Evolutionary conservation across 2,113 vertebrate species (phyloP).

Genomic region (Seriola dumerili): DNA sequence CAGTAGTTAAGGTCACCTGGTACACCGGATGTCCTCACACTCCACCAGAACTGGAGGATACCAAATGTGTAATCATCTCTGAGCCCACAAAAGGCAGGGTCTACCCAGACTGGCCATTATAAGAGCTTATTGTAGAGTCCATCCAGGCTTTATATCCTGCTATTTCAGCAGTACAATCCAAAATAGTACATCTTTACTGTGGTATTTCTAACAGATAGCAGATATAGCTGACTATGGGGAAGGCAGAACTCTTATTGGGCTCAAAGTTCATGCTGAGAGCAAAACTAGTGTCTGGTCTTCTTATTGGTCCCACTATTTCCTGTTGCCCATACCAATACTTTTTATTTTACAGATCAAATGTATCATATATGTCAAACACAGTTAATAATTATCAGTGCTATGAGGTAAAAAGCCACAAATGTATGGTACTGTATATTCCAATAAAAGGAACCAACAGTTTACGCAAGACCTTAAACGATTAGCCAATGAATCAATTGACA

Average conservation of each 20-base stretch:
- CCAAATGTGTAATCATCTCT: slow-evolving; percentile 82
- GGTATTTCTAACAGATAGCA: slow-evolving; percentile 42
- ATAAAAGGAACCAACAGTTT: not conserved
- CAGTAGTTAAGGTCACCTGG: slow-evolving; percentile 77
- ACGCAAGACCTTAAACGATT: not conserved
- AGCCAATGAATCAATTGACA: too few species aligned
- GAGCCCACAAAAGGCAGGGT: slow-evolving; percentile 66
- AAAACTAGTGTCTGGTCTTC: slow-evolving; percentile 11
- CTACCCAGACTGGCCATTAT: slow-evolving; percentile 66
- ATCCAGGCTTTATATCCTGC: slow-evolving; percentile 61
- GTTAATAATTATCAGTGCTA: not conserved
- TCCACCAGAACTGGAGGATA: slow-evolving; percentile 63
- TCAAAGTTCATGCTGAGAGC: slow-evolving; percentile 31
- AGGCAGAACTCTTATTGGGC: slow-evolving; percentile 18
- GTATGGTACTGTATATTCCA: not conserved
- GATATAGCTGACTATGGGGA: slow-evolving; percentile 6
- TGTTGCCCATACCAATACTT: not conserved
- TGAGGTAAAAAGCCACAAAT: not conserved
- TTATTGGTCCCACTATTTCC: not conserved
- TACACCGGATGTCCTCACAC: slow-evolving; percentile 66
- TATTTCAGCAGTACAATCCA: slow-evolving; percentile 62
- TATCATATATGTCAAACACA: not conserved
- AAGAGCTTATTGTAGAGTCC: slow-evolving; percentile 64
- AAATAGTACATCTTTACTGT: slow-evolving; percentile 50
- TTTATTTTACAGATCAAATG: not conserved